A percentile compares a stretch with the other conserved stretches of the same genome.
Evolutionary conservation across 1,140 invertebrate genomes (phyloP).

Genomic region (Asbolus verrucosus): DNA sequence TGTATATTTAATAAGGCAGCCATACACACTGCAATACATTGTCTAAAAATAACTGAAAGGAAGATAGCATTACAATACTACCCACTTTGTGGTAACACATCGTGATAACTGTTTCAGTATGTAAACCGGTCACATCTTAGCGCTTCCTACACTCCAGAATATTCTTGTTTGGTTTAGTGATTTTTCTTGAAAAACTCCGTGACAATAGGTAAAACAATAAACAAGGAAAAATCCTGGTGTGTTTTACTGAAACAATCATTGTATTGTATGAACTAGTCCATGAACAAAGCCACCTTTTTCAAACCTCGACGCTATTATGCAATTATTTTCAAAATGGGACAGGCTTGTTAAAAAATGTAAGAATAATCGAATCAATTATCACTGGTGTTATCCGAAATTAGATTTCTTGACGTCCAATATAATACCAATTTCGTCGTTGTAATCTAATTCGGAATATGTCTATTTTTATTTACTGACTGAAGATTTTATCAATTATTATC

Average conservation of each 20-base stretch:
- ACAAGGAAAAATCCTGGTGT: no score
- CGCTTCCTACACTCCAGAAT: neutral
- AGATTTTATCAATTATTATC: slow-evolving; percentile 22
- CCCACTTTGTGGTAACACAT: slow-evolving; percentile 10
- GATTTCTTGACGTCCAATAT: slow-evolving; percentile 16
- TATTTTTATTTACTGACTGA: no score
- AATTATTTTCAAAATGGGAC: no score
- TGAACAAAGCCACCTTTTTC: no score
- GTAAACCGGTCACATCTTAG: neutral
- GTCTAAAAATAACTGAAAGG: slow-evolving; percentile 10
- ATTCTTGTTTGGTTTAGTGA: neutral
- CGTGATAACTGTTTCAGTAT: slow-evolving; percentile 12
- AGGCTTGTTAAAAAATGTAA: no score
- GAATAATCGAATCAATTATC: no score
- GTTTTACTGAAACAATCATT: no score
- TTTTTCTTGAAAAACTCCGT: neutral
- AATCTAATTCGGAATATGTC: neutral
- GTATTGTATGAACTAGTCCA: no score
- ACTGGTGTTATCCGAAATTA: no score
- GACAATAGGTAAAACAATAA: no score
- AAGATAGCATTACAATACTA: neutral
- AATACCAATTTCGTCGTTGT: neutral
- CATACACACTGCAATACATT: neutral
- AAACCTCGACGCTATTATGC: no score
- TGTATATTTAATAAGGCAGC: neutral